Evolutionary conservation across 2,113 vertebrate genomes (phyloP).

Genomic region (Caretta caretta): DNA sequence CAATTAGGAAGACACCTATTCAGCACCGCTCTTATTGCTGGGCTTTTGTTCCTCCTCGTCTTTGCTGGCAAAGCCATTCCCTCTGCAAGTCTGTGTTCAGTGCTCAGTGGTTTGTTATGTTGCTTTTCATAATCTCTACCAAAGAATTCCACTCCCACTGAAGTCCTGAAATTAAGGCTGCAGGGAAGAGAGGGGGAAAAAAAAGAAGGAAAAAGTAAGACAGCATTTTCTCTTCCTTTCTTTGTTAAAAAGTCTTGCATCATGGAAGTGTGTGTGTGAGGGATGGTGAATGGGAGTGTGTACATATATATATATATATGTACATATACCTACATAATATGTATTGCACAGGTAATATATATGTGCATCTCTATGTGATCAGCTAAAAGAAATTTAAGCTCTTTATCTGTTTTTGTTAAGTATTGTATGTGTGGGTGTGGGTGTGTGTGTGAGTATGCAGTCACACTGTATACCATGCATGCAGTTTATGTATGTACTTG

Average conservation of each 20-base stretch:
- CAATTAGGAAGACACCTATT: conserved; percentile 65
- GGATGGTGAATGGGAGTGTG: not conserved
- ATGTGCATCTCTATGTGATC: not conserved
- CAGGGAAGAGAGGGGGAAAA: not conserved
- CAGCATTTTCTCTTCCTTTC: conserved; percentile 37
- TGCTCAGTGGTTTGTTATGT: not conserved
- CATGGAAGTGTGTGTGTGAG: conserved; percentile 27
- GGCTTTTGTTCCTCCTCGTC: conserved; percentile 67
- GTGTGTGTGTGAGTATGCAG: fast-evolving
- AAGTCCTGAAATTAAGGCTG: conserved; percentile 36
- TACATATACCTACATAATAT: not conserved
- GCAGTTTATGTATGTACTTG: not conserved
- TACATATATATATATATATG: not conserved
- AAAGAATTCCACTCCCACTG: conserved; percentile 1
- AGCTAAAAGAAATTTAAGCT: fast-evolving
- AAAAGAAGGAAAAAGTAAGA: conserved; percentile 44
- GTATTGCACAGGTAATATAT: not conserved
- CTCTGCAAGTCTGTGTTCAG: not conserved
- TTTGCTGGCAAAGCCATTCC: conserved; percentile 25
- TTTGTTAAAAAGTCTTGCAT: conserved; percentile 66
- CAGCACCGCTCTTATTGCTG: conserved; percentile 36
- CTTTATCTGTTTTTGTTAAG: not conserved
- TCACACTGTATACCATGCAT: fast-evolving
- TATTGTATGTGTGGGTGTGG: fast-evolving
- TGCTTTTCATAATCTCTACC: conserved; percentile 17